Conservation (phyloP, 2,888 invertebrate species). For the Brenthis hecate region DNA sequence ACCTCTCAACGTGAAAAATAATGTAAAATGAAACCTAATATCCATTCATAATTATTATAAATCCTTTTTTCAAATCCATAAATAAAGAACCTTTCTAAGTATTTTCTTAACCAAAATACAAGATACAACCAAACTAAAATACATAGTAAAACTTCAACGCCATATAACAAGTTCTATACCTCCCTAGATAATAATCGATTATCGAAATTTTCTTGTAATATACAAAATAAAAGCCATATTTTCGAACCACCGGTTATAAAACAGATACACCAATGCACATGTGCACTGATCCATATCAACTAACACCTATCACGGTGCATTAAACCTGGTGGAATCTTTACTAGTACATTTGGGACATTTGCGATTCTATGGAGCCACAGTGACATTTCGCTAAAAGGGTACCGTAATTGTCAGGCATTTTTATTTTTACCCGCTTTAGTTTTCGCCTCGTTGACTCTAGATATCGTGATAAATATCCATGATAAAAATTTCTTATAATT, state of each 20-base stretch:
- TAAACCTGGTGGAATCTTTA: constrained; percentile 48
- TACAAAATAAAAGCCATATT: background rate
- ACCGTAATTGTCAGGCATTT: constrained; percentile 45
- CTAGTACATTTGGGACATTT: constrained; percentile 49
- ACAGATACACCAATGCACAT: constrained; percentile 31
- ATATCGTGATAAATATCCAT: constrained; percentile 21
- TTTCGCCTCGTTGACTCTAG: constrained; percentile 31
- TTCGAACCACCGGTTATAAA: constrained; percentile 18
- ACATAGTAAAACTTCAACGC: too few species aligned
- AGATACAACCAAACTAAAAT: background rate
- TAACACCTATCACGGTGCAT: constrained; percentile 46
- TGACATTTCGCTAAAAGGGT: constrained; percentile 55
- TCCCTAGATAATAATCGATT: too few species aligned
- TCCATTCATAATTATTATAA: too few species aligned
- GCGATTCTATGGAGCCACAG: constrained; percentile 47
- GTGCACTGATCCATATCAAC: constrained; percentile 47
- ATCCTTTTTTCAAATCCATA: too few species aligned
- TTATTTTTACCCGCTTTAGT: constrained; percentile 42
- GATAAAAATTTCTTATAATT: constrained; percentile 1
- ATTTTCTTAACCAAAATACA: background rate
- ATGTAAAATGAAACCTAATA: too few species aligned
- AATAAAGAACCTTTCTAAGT: too few species aligned
- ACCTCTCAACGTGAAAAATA: too few species aligned
- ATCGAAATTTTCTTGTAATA: background rate
- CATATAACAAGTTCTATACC: too few species aligned